Evolutionary conservation across 2,888 invertebrate genomes (phyloP), one percentile per base, ranked within the genome.

Genomic region (Pseudeuparius sepicola): DNA sequence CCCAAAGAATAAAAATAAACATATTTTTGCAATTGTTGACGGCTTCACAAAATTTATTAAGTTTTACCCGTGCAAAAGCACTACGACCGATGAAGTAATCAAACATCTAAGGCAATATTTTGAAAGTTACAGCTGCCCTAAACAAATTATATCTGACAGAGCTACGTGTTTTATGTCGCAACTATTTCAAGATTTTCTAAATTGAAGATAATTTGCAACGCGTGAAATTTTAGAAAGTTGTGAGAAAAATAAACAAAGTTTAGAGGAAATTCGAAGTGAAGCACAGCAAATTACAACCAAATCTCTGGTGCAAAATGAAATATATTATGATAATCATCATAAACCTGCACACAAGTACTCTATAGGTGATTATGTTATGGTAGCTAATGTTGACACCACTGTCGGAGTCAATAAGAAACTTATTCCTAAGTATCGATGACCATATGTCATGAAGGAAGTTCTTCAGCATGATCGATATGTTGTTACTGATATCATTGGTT

Each of bases 361-460:
- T 31, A 25, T 28, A 24, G 50, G 47, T 6, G 45, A 48, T 11
- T 43, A 44, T 24, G 47, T 50, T 7, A 45, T 51, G 38, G 44
- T 50, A 11, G 28, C 37, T 13, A 50, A 53, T 35, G 36, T 44
- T 10, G 49, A 50, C 15, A 46, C 37, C 14, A 43, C 49, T 2
- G 31, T 29, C 3, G 49, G 46, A 3, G 43, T 37, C 14, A 47
- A 44, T 7, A 48, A 46, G 25, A 52, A 52, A 36, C 34, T 49
- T n/a, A 42, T 49, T n/a, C 45, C 48, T 2, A 47, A 47, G 15
- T 52, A 42, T 39, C 47, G 45, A 35, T 50, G 51, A 11, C 53
- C 51, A n/a, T 50, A 49, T 36, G 42, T 36, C 30, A 45, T 46
- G 18, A 39, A 42, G 27, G 49, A 48, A 37, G 42, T 44, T 6